These are phyloP conservation scores for Cyrtorhinus lividipennis DNA, from an alignment of 1,140 invertebrate genomes.

Conservation along the genomic window DNA sequence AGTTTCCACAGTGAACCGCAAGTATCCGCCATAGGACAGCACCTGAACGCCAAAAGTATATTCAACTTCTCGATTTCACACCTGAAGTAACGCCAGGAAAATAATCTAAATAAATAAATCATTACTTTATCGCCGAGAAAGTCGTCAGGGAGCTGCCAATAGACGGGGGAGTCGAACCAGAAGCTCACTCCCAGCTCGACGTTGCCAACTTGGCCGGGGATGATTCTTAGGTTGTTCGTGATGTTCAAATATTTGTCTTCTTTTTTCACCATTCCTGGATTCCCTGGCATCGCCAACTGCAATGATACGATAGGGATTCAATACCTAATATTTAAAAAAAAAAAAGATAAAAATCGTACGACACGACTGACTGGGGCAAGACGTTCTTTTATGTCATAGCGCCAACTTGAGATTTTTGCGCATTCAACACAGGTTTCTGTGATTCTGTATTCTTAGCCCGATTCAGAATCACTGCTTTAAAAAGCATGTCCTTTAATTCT, in stretches of 20 bases:
- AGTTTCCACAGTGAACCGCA: constrained; percentile 62
- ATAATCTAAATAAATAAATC: constrained; percentile 19
- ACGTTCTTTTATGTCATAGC: background rate
- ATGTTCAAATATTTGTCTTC: constrained; percentile 32
- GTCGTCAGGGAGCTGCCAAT: constrained; percentile 66
- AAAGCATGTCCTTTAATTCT: too few relatives aligned
- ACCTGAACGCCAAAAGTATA: constrained; percentile 36
- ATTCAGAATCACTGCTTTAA: too few relatives aligned
- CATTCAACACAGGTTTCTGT: too few relatives aligned
- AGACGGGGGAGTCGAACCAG: constrained; percentile 59
- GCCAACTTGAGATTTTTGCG: background rate
- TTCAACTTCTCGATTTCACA: constrained; percentile 2
- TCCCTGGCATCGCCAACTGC: constrained; percentile 36
- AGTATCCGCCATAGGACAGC: constrained; percentile 78
- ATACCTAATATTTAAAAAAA: background rate
- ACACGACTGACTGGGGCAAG: background rate
- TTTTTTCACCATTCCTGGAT: constrained; percentile 25
- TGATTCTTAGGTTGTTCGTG: constrained; percentile 43
- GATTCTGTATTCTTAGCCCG: too few relatives aligned
- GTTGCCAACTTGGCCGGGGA: constrained; percentile 49
- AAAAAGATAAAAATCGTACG: too few relatives aligned
- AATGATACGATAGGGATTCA: constrained; percentile 19
- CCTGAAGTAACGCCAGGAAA: too few relatives aligned
- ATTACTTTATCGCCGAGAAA: constrained; percentile 73
- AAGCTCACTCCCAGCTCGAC: constrained; percentile 48